Percentiles rank a stretch among this genome's conserved stretches.
Conservation (phyloP, 2,888 invertebrate genomes). For the Biston stratarius region DNA sequence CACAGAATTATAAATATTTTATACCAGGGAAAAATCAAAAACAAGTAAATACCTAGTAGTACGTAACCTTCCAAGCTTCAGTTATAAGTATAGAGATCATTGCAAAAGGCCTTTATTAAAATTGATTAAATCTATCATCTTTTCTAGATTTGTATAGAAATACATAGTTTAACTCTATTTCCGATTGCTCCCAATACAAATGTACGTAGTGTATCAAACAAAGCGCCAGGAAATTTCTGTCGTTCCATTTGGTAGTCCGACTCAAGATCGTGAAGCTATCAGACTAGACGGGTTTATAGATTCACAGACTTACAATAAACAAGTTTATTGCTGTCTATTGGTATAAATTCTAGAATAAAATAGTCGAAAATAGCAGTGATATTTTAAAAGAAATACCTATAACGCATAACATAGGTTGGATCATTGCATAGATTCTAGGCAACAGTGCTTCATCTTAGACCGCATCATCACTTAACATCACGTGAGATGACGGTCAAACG, state of each 20-base stretch:
- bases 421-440: no score
- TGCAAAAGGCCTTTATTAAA: neutral
- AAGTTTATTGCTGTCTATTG: conserved; percentile 17
- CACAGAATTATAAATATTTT: neutral
- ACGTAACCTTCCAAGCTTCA: neutral
- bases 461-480: no score
- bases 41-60: neutral
- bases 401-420: neutral
- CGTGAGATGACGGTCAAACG: no score
- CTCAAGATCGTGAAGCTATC: conserved; percentile 16
- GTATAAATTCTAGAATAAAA: neutral
- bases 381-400: conserved; percentile 5
- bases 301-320: conserved; percentile 19
- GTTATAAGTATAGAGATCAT: no score
- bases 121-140: neutral
- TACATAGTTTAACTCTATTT: conserved; percentile 1
- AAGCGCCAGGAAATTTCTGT: conserved; percentile 26
- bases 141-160: neutral
- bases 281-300: conserved; percentile 16
- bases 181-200: conserved; percentile 11
- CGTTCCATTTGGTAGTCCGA: conserved; percentile 14
- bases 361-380: neutral
- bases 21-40: neutral
- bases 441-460: no score
- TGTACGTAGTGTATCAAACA: conserved; percentile 9